phyloP scores from a whole-genome alignment of 2,113 vertebrate genomes.

The Tachysurus vachellii region DNA sequence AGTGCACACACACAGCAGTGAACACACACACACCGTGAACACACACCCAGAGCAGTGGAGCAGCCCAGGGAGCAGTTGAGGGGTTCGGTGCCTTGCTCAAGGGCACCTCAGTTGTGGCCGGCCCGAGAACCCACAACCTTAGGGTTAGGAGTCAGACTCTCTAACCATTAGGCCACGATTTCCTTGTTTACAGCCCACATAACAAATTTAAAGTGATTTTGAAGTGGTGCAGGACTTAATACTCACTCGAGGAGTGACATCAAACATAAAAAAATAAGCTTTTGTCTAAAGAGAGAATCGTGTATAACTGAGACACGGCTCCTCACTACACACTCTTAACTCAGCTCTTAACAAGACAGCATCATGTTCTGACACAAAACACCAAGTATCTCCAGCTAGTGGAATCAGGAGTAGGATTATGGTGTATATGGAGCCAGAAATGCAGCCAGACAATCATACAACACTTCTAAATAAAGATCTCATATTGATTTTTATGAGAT shows the following conservation, averaged over 20 bases:
- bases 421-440: neutral
- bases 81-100: too few relatives aligned
- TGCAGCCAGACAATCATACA: neutral
- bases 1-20: too few relatives aligned
- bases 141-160: too few relatives aligned
- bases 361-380: neutral
- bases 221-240: neutral
- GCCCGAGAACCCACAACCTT: too few relatives aligned
- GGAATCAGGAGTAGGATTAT: constrained; percentile 4
- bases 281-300: too few relatives aligned
- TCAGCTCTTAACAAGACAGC: neutral
- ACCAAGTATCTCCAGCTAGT: neutral
- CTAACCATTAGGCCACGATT: too few relatives aligned
- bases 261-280: neutral
- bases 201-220: constrained; percentile 7
- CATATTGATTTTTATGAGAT: constrained; percentile 38
- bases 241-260: neutral
- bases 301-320: neutral
- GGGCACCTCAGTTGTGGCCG: too few relatives aligned
- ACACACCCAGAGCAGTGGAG: too few relatives aligned
- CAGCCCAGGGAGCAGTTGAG: too few relatives aligned
- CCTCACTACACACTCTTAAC: neutral
- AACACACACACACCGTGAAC: too few relatives aligned
- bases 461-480: constrained; percentile 30
- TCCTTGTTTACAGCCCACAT: neutral